Base-by-base conservation (phyloP, 2,888 invertebrate genomes). In the Ephialtes manifestator region DNA sequence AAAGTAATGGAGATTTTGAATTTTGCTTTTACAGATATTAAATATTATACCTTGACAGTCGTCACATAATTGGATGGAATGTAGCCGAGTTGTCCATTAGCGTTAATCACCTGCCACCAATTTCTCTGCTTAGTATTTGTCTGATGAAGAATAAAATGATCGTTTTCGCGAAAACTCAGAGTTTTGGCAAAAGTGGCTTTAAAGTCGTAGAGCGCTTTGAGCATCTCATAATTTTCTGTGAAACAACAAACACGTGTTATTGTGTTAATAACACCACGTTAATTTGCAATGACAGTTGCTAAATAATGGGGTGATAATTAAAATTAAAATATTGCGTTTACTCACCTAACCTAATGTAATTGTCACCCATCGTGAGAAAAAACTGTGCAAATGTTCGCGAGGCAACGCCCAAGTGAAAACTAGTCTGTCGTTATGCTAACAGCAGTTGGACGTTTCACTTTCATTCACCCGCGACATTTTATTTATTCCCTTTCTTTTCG, bases 101-200 rank as follows among this genome's bases (percentile, higher is more conserved):
- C 96, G 94, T 97, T 97, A 89, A 97, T 96, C 70, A 98, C 97
- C 95, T 97, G 97, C 97, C 97, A 98, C 98, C 97, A 98, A 93
- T 98, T 97, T 87, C 96, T 95, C 93, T 97, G 97, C 91, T 97
- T 97, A 4, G 96, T 96, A 86, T 96, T 97, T 28, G 96, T 96
- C 92, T 97, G 97, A 91, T 97, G 96, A 24, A 98, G 94, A 90
- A 97, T 96, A 93, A 98, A 98, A 93, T 96, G 96, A 93, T 98
- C 97, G 85, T 97, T 97, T 91, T 96, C 97, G 88, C 95, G 95
- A 94, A 98, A 98, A 92, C 97, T 97, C 84, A 98, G 95, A 8
- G 98, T 97, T 94, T 97, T 97, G 15, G 97, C 96, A 91, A 97
- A 96, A 67, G 97, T 97, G 78, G 97, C 97, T 93, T 97, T 97